Conservation (phyloP, 2,113 vertebrate genomes). For the Lycocorax pyrrhopterus region DNA sequence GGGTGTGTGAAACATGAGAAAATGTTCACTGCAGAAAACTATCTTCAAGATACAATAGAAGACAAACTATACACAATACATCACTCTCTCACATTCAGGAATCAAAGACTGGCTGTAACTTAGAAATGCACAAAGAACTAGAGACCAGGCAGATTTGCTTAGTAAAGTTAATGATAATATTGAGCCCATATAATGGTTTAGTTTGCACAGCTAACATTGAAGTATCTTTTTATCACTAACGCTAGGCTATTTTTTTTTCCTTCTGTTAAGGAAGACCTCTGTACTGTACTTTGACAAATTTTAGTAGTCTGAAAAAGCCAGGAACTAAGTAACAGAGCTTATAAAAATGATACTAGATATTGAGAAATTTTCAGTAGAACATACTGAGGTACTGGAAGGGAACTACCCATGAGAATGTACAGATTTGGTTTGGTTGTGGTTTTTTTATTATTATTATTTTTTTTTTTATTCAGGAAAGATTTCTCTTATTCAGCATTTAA, state of each 20-base stretch:
- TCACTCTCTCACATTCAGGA: neutral
- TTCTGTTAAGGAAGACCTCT: neutral
- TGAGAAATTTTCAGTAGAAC: neutral
- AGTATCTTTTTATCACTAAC: neutral
- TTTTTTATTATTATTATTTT: neutral
- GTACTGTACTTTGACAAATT: neutral
- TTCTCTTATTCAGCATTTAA: neutral
- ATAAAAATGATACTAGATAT: neutral
- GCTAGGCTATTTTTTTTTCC: neutral
- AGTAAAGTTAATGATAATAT: neutral
- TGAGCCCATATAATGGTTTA: neutral
- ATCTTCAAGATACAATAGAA: neutral
- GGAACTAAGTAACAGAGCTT: neutral
- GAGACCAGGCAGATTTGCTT: neutral
- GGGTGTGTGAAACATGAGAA: neutral
- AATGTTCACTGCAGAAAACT: neutral
- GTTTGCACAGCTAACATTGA: neutral
- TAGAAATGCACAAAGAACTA: neutral
- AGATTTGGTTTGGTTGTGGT: neutral
- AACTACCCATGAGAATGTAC: neutral
- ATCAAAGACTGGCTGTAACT: neutral
- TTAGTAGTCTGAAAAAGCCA: neutral
- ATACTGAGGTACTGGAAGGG: neutral
- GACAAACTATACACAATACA: neutral
- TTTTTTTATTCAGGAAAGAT: neutral